Evolutionary conservation across 1,140 invertebrate genomes (phyloP), one percentile per base, ranked within the genome.

Genomic region (Drosophila elegans): DNA sequence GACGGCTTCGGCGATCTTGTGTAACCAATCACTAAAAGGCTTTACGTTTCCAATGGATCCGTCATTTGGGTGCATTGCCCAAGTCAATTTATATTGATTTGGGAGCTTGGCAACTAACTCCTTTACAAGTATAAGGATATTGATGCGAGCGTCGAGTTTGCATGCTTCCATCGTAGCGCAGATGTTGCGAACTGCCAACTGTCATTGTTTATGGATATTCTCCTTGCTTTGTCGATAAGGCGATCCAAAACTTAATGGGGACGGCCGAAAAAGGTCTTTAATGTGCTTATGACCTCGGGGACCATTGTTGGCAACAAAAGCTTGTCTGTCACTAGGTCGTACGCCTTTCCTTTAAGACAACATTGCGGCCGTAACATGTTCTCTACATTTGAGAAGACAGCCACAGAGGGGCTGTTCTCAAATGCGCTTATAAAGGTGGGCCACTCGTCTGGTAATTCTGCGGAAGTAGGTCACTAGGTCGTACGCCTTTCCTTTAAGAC

Each of bases 251-350:
- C 7, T 32, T 32, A 6, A 32, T 32, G 4, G 5, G 45, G 44
- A 46, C 16, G 44, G 11, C 21, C 44, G 11, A 46, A 25, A 11
- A 46, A 46, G 9, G 3, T 45, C 11, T 45, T 45, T 21, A 45
- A 21, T 10, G 42, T 45, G 9, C 4, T 45, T 11, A 21, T 45
- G 6, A 45, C 21, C 4, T 46, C 44, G 7, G 44, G 11, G 12
- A 46, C 21, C 21, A 46, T 46, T 10, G 21, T 21, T 42, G 38
- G 12, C 6, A 42, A 11, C 9, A 56, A 12, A 21, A 44, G 38
- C 25, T 56, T 56, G 21, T 32, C n/a, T n/a, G n/a, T n/a, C 53
- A 32, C 39, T 56, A 44, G 38, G 3, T 44, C 39, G 7, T 56
- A 42, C 1, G 53, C 25, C 12, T 38, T 38, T 11, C 36, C 36